A percentile compares a stretch with the other conserved stretches of the same genome.
phyloP scores from a whole-genome alignment of 1,140 invertebrate genomes.

The Hermatobates lingyangjiaoensis region DNA sequence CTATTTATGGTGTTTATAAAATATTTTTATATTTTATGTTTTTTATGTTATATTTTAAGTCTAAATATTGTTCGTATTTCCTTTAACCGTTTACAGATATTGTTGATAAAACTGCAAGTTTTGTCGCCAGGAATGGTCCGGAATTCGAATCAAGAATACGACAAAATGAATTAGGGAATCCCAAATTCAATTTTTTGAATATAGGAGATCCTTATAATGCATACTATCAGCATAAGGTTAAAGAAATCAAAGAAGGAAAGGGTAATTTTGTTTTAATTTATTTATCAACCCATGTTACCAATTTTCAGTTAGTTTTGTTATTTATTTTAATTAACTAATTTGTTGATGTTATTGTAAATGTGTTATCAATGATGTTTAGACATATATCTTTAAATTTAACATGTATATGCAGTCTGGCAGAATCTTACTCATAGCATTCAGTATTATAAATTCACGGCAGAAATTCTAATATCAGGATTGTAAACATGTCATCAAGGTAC shows the following conservation, averaged over 20 bases:
- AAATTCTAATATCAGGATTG: too few species aligned
- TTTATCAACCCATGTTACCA: too few species aligned
- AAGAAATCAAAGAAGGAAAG: conserved; percentile 85
- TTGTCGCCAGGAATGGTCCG: conserved; percentile 94
- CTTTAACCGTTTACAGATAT: conserved; percentile 61
- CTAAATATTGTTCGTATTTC: conserved; percentile 4
- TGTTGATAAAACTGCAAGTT: conserved; percentile 96
- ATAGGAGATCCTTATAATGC: conserved; percentile 94
- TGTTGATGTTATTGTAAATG: too few species aligned
- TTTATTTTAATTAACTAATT: too few species aligned
- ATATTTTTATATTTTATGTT: too few species aligned
- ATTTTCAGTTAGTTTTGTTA: too few species aligned
- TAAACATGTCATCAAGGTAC: too few species aligned
- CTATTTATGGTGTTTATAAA: neutral
- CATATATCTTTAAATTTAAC: too few species aligned
- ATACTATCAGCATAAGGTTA: conserved; percentile 96
- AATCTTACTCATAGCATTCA: too few species aligned
- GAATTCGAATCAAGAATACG: conserved; percentile 93
- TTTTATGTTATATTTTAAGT: neutral
- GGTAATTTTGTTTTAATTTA: conserved; percentile 25
- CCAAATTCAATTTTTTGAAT: conserved; percentile 96
- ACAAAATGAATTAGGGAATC: conserved; percentile 92
- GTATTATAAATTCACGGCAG: too few species aligned
- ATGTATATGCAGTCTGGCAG: too few species aligned
- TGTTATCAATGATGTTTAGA: too few species aligned